Base-by-base conservation (phyloP, 2,888 invertebrate species). In the Cephus spinipes region DNA sequence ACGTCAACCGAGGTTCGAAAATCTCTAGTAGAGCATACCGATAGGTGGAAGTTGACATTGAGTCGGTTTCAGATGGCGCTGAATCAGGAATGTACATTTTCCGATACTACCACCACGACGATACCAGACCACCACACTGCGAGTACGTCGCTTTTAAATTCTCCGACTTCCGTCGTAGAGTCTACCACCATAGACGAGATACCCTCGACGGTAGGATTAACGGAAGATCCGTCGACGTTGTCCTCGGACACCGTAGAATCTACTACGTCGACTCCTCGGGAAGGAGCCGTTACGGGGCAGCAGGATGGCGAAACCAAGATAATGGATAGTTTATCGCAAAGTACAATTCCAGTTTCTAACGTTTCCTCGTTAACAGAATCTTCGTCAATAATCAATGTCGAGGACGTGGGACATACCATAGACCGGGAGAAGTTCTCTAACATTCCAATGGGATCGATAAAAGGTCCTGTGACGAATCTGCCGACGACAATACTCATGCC, bases 401-500 rank as follows among this genome's bases (percentile, higher is more conserved):
- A 15, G 74, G 71, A 40, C 68, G 73, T 6, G 73, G 12, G 12
- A 73, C 23, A 32, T 23, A 71, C 35, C 12, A 35, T 32, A 71
- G 31, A 32, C 12, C 31, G 12, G 6, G 12, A 71, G 31, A 12
- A 71, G 11, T 71, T 33, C 32, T 71, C 71, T 31, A 12, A 71
- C 12, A 78, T 73, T n/a, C 68, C 75, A 11, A 75, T 80, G 33
- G 73, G 76, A 23, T 68, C 79, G 34, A 80, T 75, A 40, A 85
- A 85, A 81, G 86, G 85, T 81, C 80, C 86, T 35, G 83, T 81
- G 71, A 84, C 81, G 74, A 83, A 82, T 74, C 81, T 85, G 78
- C 87, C 89, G 68, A 86, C 88, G 77, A 87, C 85, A 30, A 85
- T 90, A 74, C 82, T 90, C 80, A 89, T 90, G 86, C 93, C 93